These are phyloP conservation scores for Zaprionus camerounensis DNA, from an alignment of 1,140 invertebrate species.

Conservation along the genomic window DNA sequence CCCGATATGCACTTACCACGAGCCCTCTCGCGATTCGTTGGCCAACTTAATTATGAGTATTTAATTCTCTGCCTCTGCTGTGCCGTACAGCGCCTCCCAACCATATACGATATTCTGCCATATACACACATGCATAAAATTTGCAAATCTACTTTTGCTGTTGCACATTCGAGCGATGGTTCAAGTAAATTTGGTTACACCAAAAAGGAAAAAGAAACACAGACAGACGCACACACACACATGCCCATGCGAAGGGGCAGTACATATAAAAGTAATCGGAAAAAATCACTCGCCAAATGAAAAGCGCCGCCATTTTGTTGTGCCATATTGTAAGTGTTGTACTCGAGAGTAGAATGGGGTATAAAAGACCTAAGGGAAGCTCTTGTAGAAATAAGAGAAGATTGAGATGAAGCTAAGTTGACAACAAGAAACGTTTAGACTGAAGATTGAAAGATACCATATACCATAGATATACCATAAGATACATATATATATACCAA, in stretches of 20 bases:
- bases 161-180: conserved; percentile 39
- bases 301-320: conserved; percentile 34
- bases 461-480: no score
- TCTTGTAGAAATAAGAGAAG: background rate
- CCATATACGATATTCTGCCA: background rate
- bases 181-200: conserved; percentile 60
- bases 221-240: background rate
- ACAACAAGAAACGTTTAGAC: no score
- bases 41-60: conserved; percentile 35
- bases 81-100: background rate
- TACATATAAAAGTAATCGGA: conserved; percentile 50
- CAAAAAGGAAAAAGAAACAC: no score
- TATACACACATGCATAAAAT: conserved; percentile 54
- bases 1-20: conserved; percentile 9
- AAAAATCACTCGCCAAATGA: conserved; percentile 56
- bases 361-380: background rate
- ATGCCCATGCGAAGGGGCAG: background rate
- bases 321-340: conserved; percentile 1
- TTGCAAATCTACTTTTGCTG: conserved; percentile 53
- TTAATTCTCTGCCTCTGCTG: conserved; percentile 16
- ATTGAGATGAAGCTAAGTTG: background rate
- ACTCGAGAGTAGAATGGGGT: background rate
- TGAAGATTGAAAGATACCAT: no score
- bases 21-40: conserved; percentile 2
- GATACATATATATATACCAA: no score